Base-by-base conservation (phyloP, 2,888 invertebrate genomes). In the Zaprionus obscuricornis region DNA sequence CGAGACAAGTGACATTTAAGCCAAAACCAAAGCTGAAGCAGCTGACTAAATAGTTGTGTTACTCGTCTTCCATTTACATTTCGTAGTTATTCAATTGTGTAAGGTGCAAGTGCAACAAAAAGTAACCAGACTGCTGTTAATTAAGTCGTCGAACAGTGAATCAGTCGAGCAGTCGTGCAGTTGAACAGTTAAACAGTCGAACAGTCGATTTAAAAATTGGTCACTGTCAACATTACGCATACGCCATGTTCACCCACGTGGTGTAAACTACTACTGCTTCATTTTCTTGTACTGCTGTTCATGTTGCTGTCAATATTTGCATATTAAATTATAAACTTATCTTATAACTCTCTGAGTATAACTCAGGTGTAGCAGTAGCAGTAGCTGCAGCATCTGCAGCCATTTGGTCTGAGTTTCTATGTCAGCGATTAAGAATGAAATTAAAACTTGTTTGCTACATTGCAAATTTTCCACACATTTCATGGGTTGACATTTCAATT, bases 401-500 rank as follows among this genome's bases (percentile, higher is more conserved):
- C 58, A 46, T 60, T 69, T 66, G 47, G 52, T 50, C 51, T 20
- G 36, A 31, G 66, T 69, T 78, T 74, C 72, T 74, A 69, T 77
- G 77, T 59, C 77, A 74, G 59, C 55, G 43, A 24, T 46, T 36
- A 40, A 69, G 63, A n/a, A 81, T 74, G 66, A 64, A 66, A 67
- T 68, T 63, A 43, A 78, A 83, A 82, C 82, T 73, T 71, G 82
- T 83, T 82, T 78, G 47, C 45, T 37, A 54, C 39, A 31, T 47
- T 56, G 52, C 60, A 39, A 39, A 45, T 46, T 54, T 69, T 65
- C 55, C 70, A 75, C 67, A 66, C 47, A 69, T 79, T 83, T 72
- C 64, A 73, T 66, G 65, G 59, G 57, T 55, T 71, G 74, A 77
- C 77, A 74, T 79, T 76, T 76, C 22, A 76, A 75, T 69, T 85